These are phyloP conservation scores for Conomelus anceps DNA, from an alignment of 2,888 invertebrate species.

Conservation along the genomic window DNA sequence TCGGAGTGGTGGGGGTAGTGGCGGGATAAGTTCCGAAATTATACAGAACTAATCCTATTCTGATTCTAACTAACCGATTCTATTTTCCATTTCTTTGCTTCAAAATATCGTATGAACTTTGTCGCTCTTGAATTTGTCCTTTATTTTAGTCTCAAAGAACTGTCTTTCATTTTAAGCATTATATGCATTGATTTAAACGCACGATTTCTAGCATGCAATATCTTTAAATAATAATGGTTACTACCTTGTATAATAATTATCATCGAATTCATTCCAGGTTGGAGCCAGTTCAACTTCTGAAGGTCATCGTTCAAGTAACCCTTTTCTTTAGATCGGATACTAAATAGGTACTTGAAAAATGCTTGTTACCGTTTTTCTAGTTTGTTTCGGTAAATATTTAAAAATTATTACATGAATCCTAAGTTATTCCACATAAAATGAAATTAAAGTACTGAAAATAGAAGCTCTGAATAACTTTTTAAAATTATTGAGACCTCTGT, in stretches of 20 bases:
- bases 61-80: no score
- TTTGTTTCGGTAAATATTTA: not conserved
- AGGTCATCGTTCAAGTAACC: conserved; percentile 49
- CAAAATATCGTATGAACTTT: no score
- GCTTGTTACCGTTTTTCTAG: conserved; percentile 10
- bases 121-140: no score
- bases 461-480: not conserved
- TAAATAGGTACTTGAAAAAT: not conserved
- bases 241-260: conserved; percentile 6
- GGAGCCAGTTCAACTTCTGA: conserved; percentile 41
- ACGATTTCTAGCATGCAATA: no score
- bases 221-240: no score
- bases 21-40: no score
- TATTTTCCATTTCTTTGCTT: no score
- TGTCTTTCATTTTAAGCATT: no score
- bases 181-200: no score
- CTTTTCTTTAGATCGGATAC: conserved; percentile 48
- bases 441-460: not conserved
- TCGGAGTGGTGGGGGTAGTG: no score
- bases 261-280: conserved; percentile 36
- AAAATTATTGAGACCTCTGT: not conserved
- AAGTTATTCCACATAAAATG: not conserved
- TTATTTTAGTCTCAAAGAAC: no score
- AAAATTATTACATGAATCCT: not conserved
- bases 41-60: no score